A percentile compares a stretch with the other conserved stretches of the same genome.
These are phyloP conservation scores for Pemphigus obesinymphae DNA, from an alignment of 1,140 invertebrate species.

Conservation along the genomic window DNA sequence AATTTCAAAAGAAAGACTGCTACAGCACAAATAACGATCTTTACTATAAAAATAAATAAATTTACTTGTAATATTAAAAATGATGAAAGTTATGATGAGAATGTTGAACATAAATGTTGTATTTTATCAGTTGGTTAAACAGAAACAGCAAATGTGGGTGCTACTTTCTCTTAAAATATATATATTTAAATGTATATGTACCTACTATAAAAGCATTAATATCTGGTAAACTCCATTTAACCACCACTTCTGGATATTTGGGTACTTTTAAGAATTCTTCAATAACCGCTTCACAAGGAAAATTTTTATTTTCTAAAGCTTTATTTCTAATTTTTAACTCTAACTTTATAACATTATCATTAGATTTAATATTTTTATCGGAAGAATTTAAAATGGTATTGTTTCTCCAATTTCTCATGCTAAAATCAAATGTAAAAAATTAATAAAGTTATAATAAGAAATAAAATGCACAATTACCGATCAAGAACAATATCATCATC, in stretches of 20 bases:
- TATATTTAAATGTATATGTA: background rate
- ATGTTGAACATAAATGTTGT: too few species aligned
- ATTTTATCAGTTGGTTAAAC: too few species aligned
- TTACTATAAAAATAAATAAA: too few species aligned
- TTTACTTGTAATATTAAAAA: too few species aligned
- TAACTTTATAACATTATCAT: slow-evolving; percentile 52
- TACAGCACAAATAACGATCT: too few species aligned
- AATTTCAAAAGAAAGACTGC: too few species aligned
- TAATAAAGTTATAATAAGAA: background rate
- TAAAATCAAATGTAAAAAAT: slow-evolving; percentile 10
- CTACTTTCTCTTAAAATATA: too few species aligned
- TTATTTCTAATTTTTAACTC: slow-evolving; percentile 67
- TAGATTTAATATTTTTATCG: slow-evolving; percentile 45
- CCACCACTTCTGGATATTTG: background rate
- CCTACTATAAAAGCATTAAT: slow-evolving; percentile 27
- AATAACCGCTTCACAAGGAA: slow-evolving; percentile 69
- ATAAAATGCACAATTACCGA: slow-evolving; percentile 52
- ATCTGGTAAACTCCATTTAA: slow-evolving; percentile 15
- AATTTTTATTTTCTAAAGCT: slow-evolving; percentile 60
- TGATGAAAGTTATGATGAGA: too few species aligned
- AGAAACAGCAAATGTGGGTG: too few species aligned
- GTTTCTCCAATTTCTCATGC: slow-evolving; percentile 51
- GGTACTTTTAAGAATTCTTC: slow-evolving; percentile 64
- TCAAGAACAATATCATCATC: slow-evolving; percentile 59
- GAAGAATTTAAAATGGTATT: slow-evolving; percentile 58